Percentiles rank a stretch among this genome's conserved stretches.
Evolutionary conservation across 2,797 vertebrate species (phyloP).

Genomic region (Lerista edwardsae): DNA sequence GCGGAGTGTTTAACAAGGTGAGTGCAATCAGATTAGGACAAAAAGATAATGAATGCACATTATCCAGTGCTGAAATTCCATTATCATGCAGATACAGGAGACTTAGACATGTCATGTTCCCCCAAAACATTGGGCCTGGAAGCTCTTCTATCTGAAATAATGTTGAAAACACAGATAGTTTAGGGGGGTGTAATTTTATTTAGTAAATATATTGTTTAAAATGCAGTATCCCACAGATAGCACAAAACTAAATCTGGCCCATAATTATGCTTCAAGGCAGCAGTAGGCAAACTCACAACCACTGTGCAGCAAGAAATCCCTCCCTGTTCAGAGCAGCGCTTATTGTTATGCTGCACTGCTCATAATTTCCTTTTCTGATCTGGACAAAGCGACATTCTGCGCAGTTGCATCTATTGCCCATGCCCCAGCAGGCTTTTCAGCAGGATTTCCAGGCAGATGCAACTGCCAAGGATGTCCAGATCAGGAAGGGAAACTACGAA

Average conservation of each 20-base stretch:
- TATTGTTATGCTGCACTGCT: no score
- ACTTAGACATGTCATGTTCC: conserved; percentile 65
- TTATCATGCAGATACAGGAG: conserved; percentile 79
- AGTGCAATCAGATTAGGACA: conserved; percentile 71
- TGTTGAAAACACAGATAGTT: conserved; percentile 34
- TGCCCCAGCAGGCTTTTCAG: no score
- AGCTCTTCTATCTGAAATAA: conserved; percentile 72
- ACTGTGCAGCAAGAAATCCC: no score
- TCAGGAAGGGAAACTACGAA: no score
- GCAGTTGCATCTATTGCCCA: no score
- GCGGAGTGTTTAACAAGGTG: conserved; percentile 74
- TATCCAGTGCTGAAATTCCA: conserved; percentile 63
- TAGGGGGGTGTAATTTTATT: background rate
- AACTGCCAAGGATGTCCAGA: no score
- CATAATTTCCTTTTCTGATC: no score
- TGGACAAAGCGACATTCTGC: no score
- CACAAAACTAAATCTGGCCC: background rate
- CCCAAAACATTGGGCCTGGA: conserved; percentile 73
- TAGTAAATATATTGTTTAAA: background rate
- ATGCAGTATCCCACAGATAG: accelerated
- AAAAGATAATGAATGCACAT: conserved; percentile 68
- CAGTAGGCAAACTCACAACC: no score
- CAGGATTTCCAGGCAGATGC: no score
- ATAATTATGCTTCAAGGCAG: accelerated
- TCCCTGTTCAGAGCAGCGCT: no score